Evolutionary conservation across 2,888 invertebrate genomes (phyloP).

Genomic region (Minunthozetes semirufus): DNA sequence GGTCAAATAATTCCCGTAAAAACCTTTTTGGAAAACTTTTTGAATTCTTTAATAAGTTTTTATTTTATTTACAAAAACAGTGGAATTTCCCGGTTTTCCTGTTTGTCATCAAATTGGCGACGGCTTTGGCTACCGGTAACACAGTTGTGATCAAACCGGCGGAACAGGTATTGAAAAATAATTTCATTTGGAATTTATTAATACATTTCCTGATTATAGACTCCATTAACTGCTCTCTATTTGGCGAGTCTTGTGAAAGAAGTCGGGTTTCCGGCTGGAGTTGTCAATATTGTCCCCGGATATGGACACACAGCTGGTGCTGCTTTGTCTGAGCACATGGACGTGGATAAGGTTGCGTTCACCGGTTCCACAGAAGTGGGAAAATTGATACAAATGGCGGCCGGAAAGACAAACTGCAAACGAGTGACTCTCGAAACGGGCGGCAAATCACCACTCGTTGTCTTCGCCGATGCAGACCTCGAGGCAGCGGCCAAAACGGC

Average conservation of each 20-base stretch:
- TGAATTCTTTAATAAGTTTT: too few relatives aligned
- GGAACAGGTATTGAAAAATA: too few relatives aligned
- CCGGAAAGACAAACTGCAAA: too few relatives aligned
- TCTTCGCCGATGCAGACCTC: too few relatives aligned
- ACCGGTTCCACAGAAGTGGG: constrained; percentile 66
- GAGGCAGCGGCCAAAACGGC: too few relatives aligned
- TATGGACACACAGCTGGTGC: constrained; percentile 66
- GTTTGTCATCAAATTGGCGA: too few relatives aligned
- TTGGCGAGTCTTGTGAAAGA: constrained; percentile 61
- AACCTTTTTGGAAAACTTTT: too few relatives aligned
- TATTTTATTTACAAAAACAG: too few relatives aligned
- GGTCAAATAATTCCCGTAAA: constrained; percentile 58
- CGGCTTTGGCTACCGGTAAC: constrained; percentile 56
- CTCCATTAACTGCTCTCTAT: constrained; percentile 68
- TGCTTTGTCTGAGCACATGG: constrained; percentile 61
- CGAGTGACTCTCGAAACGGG: constrained; percentile 76
- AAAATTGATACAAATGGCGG: constrained; percentile 56
- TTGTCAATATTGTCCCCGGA: constrained; percentile 68
- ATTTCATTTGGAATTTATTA: too few relatives aligned
- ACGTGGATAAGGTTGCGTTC: constrained; percentile 68
- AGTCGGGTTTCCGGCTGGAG: constrained; percentile 72
- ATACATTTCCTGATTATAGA: too few relatives aligned
- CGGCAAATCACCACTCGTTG: constrained; percentile 78
- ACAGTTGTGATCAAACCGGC: constrained; percentile 85
- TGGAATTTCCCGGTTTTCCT: constrained; percentile 43